These are phyloP conservation scores for Acanthosepion pharaonis DNA, from an alignment of 2,888 invertebrate genomes.

Conservation along the genomic window DNA sequence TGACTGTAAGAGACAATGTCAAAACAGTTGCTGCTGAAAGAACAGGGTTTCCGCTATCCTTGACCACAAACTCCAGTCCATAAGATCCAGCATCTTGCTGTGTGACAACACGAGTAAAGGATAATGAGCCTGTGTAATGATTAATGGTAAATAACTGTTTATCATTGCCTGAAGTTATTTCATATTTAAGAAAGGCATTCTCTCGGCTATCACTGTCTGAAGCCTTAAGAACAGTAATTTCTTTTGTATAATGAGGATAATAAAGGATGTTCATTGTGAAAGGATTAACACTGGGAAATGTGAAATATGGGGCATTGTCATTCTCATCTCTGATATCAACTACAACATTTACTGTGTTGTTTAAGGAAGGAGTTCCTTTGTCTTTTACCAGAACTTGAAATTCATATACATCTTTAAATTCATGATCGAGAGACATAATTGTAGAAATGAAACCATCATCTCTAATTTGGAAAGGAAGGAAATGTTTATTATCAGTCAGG, in stretches of 20 bases:
- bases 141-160: not conserved
- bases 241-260: constrained; percentile 1
- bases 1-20: not conserved
- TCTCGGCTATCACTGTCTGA: not conserved
- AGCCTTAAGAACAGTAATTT: not conserved
- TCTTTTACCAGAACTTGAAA: not conserved
- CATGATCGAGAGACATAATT: not conserved
- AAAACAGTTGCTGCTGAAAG: not conserved
- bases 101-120: not conserved
- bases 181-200: not conserved
- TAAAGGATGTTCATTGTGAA: not conserved
- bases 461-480: not conserved
- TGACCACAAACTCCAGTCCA: not conserved
- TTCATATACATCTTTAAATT: not conserved
- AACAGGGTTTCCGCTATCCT: not conserved
- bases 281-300: not conserved
- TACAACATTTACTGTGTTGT: not conserved
- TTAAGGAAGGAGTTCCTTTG: not conserved
- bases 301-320: not conserved
- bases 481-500: not conserved
- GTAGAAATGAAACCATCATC: not conserved
- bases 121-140: not conserved
- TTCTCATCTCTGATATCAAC: not conserved
- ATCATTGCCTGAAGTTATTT: not conserved
- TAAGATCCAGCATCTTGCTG: not conserved